Evolutionary conservation across 2,113 vertebrate genomes (phyloP).

Genomic region (Orientallactaga bullata): DNA sequence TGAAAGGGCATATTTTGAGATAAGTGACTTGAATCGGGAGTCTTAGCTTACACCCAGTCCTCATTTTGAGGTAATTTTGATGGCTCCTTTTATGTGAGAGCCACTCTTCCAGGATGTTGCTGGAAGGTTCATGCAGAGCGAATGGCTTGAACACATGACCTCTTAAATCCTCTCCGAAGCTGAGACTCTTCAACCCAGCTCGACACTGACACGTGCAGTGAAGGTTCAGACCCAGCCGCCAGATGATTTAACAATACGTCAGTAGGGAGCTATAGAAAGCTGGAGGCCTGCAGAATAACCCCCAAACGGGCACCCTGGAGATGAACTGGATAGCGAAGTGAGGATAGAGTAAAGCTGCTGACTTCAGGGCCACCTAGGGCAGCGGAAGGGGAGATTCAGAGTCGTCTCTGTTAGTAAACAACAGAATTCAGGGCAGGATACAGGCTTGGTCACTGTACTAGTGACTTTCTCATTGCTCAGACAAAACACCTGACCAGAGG

Average conservation of each 20-base stretch:
- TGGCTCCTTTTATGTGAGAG: accelerated
- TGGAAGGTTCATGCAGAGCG: neutral
- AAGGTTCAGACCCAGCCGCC: neutral
- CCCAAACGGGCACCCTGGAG: neutral
- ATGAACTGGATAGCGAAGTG: neutral
- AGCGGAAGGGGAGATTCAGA: neutral
- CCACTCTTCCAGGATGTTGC: neutral
- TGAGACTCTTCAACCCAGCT: neutral
- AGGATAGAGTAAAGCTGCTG: neutral
- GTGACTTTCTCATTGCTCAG: too few relatives aligned
- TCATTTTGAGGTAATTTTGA: neutral
- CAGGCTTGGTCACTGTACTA: neutral
- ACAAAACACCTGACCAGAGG: too few relatives aligned
- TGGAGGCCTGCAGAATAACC: neutral
- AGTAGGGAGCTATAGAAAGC: neutral
- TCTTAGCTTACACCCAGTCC: too few relatives aligned
- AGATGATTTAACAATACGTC: neutral
- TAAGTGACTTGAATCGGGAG: neutral
- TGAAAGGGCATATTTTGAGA: neutral
- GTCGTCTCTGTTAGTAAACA: accelerated
- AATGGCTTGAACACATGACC: neutral
- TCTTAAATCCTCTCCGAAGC: neutral
- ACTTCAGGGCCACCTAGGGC: accelerated
- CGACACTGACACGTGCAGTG: neutral
- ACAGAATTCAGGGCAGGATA: neutral